Evolutionary conservation across 2,888 invertebrate genomes (phyloP).

Genomic region (Phortica magna): DNA sequence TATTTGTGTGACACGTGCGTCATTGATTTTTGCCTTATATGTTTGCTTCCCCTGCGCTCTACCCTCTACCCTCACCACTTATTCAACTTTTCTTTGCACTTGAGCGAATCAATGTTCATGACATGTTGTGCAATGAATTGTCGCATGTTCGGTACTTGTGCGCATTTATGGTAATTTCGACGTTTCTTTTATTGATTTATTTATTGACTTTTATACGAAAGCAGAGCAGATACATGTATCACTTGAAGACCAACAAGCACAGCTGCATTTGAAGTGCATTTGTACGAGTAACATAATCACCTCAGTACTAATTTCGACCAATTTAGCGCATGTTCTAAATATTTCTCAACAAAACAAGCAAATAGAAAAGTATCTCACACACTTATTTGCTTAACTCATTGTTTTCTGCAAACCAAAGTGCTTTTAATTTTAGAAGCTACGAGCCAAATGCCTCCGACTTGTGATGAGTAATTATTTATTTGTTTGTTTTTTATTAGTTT

Average conservation of each 20-base stretch:
- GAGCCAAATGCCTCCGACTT: background rate
- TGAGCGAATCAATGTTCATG: background rate
- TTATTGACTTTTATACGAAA: too few relatives aligned
- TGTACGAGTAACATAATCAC: background rate
- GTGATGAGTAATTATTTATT: conserved; percentile 27
- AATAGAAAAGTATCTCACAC: conserved; percentile 21
- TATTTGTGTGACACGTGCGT: background rate
- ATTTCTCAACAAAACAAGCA: conserved; percentile 1
- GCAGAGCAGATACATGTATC: too few relatives aligned
- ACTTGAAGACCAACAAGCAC: too few relatives aligned
- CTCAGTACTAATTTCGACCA: background rate
- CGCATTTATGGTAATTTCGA: too few relatives aligned
- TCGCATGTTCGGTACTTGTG: too few relatives aligned
- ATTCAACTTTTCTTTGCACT: background rate
- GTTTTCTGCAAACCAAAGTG: conserved; percentile 4
- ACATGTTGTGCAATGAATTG: too few relatives aligned
- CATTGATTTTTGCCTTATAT: conserved; percentile 8
- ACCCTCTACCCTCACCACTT: background rate
- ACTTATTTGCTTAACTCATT: background rate
- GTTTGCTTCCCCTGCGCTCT: background rate
- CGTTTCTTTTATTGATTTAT: too few relatives aligned
- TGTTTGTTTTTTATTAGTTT: background rate
- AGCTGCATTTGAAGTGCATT: too few relatives aligned
- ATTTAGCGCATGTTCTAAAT: background rate
- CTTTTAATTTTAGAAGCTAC: conserved; percentile 15